These are phyloP conservation scores for Zaprionus gabonicus DNA, from an alignment of 1,140 invertebrate species.

Conservation along the genomic window DNA sequence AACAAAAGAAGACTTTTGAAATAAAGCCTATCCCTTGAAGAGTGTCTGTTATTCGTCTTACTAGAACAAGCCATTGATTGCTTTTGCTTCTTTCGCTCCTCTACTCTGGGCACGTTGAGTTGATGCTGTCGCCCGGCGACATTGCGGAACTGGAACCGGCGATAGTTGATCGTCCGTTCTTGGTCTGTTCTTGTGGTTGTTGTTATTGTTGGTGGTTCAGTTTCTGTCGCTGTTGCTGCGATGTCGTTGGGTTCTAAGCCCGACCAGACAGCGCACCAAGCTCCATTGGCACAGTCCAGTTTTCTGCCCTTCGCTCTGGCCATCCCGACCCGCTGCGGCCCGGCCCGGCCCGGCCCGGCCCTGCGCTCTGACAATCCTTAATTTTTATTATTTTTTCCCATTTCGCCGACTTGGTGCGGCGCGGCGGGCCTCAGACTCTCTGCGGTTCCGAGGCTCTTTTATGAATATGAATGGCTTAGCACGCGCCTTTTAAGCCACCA, in stretches of 20 bases:
- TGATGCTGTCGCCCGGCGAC: slow-evolving; percentile 77
- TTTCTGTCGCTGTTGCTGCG: slow-evolving; percentile 8
- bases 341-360: slow-evolving; percentile 12
- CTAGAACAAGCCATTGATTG: neutral
- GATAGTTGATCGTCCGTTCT: slow-evolving; percentile 65
- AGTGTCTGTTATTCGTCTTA: neutral
- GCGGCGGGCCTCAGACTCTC: slow-evolving; percentile 26
- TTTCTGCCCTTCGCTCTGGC: slow-evolving; percentile 22
- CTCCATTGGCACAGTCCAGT: slow-evolving; percentile 54
- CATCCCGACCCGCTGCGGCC: neutral
- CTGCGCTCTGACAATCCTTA: slow-evolving; percentile 59
- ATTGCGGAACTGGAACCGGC: slow-evolving; percentile 79
- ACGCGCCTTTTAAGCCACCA: slow-evolving; percentile 83
- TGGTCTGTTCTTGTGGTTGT: slow-evolving; percentile 12
- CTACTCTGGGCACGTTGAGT: slow-evolving; percentile 46
- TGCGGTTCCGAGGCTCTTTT: slow-evolving; percentile 67
- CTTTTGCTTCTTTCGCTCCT: slow-evolving; percentile 27
- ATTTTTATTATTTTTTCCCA: slow-evolving; percentile 49
- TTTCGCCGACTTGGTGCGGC: slow-evolving; percentile 45
- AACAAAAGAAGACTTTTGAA: no score
- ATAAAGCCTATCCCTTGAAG: neutral
- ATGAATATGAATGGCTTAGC: slow-evolving; percentile 83
- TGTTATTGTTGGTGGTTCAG: slow-evolving; percentile 15
- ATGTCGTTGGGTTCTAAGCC: slow-evolving; percentile 43
- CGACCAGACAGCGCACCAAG: slow-evolving; percentile 11